A percentile compares a stretch with the other conserved stretches of the same genome.
These are phyloP conservation scores for Perca flavescens DNA, from an alignment of 2,113 vertebrate species.

Conservation along the genomic window DNA sequence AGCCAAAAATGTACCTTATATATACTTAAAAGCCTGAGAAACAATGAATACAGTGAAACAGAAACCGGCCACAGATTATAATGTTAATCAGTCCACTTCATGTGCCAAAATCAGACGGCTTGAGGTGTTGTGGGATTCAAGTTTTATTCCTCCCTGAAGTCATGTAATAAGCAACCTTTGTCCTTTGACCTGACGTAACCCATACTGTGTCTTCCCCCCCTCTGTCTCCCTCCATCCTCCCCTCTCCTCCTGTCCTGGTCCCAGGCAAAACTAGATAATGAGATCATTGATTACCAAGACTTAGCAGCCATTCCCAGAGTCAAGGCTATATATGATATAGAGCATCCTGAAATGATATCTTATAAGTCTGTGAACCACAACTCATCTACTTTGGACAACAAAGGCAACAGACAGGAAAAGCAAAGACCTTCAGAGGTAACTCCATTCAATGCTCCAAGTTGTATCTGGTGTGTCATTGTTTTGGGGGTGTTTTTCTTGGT, in stretches of 20 bases:
- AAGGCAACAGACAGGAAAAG: constrained; percentile 85
- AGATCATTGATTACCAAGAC: constrained; percentile 98
- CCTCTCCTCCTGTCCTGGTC: constrained; percentile 67
- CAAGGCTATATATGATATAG: constrained; percentile 99
- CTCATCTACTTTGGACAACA: constrained; percentile 86
- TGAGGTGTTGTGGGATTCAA: constrained; percentile 57
- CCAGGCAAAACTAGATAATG: constrained; percentile 99
- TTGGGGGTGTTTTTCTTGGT: constrained; percentile 35
- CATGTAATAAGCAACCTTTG: constrained; percentile 48
- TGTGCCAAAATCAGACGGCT: constrained; percentile 33
- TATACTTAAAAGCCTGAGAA: neutral
- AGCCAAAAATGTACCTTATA: neutral
- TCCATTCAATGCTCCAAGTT: constrained; percentile 22
- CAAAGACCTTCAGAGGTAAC: constrained; percentile 94
- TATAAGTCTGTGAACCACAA: constrained; percentile 92
- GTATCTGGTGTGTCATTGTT: constrained; percentile 26
- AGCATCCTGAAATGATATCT: constrained; percentile 97
- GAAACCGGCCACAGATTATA: neutral
- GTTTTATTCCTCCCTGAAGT: constrained; percentile 51
- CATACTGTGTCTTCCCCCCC: constrained; percentile 25
- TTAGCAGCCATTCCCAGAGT: constrained; percentile 99
- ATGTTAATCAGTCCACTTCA: neutral
- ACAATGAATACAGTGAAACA: neutral
- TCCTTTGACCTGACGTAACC: constrained; percentile 48
- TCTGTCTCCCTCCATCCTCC: constrained; percentile 20